Conservation (phyloP, 2,113 vertebrate species). For the Dicentrarchus labrax region DNA sequence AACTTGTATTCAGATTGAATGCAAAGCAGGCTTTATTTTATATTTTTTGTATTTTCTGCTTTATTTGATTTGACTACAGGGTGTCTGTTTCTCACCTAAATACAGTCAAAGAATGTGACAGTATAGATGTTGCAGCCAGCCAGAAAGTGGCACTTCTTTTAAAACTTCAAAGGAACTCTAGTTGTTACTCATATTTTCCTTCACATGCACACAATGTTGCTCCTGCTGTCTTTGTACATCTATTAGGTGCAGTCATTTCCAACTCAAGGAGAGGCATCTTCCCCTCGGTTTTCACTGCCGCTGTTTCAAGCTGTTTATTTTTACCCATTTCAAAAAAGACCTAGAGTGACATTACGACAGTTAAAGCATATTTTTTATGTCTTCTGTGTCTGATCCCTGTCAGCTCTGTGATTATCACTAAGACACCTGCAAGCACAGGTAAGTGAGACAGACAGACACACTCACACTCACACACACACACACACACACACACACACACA, state of each 20-base stretch:
- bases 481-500: neutral
- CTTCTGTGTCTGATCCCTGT: constrained; percentile 2
- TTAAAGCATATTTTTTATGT: constrained; percentile 7
- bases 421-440: constrained; percentile 20
- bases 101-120: neutral
- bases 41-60: neutral
- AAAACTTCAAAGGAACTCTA: neutral
- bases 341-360: neutral
- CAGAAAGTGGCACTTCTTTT: neutral
- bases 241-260: neutral
- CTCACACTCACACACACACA: neutral
- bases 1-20: neutral
- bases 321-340: neutral
- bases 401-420: constrained; percentile 30
- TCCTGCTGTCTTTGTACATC: neutral
- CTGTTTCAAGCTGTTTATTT: neutral
- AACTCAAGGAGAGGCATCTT: neutral
- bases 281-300: too few species aligned
- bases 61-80: neutral
- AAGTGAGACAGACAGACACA: neutral
- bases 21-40: neutral
- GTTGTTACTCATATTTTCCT: neutral
- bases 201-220: neutral
- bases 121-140: neutral
- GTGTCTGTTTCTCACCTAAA: neutral